A percentile compares a stretch with the other conserved stretches of the same genome.
These are phyloP conservation scores for Ridgeia piscesae DNA, from an alignment of 1,140 invertebrate species.

Conservation along the genomic window DNA sequence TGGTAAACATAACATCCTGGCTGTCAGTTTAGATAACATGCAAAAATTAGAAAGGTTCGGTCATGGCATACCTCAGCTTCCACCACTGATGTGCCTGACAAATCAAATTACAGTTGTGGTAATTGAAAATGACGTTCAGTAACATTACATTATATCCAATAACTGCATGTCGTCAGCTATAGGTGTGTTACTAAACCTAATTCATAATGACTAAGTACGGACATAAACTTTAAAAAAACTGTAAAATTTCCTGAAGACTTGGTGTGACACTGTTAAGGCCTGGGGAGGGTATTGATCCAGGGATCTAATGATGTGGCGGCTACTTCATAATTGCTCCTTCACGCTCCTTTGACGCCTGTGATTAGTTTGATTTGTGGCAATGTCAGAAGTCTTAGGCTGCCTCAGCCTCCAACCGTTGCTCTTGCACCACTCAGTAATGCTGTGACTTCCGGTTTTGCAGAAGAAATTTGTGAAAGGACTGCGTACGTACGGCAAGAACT, in stretches of 20 bases:
- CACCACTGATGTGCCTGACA: not conserved
- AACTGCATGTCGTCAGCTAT: not conserved
- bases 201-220: not conserved
- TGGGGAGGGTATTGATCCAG: not conserved
- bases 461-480: constrained; percentile 91
- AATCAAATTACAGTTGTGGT: not conserved
- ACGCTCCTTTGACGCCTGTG: not conserved
- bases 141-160: not conserved
- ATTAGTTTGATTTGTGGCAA: not conserved
- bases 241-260: not conserved
- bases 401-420: not conserved
- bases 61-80: no score
- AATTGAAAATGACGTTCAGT: not conserved
- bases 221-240: not conserved
- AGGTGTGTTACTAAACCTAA: not conserved
- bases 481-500: constrained; percentile 98
- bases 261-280: not conserved
- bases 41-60: not conserved
- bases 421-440: not conserved
- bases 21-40: not conserved
- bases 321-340: not conserved
- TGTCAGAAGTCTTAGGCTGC: not conserved
- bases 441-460: constrained; percentile 38
- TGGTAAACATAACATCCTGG: not conserved
- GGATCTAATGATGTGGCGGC: not conserved